phyloP scores from a whole-genome alignment of 2,113 vertebrate genomes.

The Eulacestoma nigropectus region DNA sequence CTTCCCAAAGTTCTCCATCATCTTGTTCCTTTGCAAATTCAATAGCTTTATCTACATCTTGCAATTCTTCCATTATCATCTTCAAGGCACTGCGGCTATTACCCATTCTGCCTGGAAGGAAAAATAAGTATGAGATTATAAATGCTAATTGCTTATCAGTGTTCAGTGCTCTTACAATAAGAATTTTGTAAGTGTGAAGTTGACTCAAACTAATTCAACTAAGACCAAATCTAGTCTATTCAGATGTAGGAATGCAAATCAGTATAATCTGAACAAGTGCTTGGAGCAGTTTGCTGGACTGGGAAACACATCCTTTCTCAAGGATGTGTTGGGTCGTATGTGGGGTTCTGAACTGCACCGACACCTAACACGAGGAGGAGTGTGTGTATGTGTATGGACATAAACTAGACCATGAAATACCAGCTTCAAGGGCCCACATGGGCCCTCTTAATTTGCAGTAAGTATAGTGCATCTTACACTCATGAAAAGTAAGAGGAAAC shows the following conservation, averaged over 20 bases:
- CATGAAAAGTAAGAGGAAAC: background rate
- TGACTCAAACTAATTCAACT: background rate
- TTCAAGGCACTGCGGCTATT: constrained; percentile 94
- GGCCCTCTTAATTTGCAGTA: background rate
- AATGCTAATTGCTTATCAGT: background rate
- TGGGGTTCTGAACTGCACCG: background rate
- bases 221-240: background rate
- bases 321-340: background rate
- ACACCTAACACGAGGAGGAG: background rate
- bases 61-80: constrained; percentile 98
- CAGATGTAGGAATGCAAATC: background rate
- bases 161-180: background rate
- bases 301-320: too few species aligned
- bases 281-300: background rate
- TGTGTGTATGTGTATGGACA: background rate
- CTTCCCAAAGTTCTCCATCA: constrained; percentile 95
- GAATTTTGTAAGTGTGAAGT: background rate
- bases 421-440: background rate
- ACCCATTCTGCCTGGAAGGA: constrained; percentile 90
- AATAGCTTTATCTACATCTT: constrained; percentile 95
- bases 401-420: background rate
- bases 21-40: constrained; percentile 99
- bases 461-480: background rate
- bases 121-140: background rate
- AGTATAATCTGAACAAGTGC: background rate